A percentile compares a stretch with the other conserved stretches of the same genome.
Conservation (phyloP, 2,888 invertebrate species). For the Noctua janthe region DNA sequence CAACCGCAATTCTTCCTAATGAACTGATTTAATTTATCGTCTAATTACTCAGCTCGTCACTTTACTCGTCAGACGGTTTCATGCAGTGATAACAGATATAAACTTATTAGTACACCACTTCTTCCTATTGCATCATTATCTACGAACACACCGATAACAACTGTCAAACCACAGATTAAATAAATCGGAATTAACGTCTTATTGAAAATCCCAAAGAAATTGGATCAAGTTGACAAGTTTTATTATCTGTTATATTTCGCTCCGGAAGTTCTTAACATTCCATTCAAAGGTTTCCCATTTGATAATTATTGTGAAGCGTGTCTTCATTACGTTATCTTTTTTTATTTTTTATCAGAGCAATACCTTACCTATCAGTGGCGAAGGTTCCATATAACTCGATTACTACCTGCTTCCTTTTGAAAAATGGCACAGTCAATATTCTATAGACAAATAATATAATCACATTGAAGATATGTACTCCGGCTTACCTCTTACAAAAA, state of each 20-base stretch:
- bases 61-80: slow-evolving; percentile 27
- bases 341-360: not conserved
- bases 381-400: no score
- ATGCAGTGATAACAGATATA: slow-evolving; percentile 65
- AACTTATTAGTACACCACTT: slow-evolving; percentile 55
- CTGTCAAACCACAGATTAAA: slow-evolving; percentile 15
- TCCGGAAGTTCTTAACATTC: slow-evolving; percentile 35
- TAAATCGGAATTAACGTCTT: slow-evolving; percentile 19
- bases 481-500: no score
- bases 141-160: slow-evolving; percentile 8
- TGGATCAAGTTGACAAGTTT: slow-evolving; percentile 8
- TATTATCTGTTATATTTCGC: not conserved
- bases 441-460: no score
- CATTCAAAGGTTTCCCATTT: slow-evolving; percentile 5
- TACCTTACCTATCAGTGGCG: not conserved
- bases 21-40: slow-evolving; percentile 36
- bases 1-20: not conserved
- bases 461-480: no score
- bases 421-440: no score
- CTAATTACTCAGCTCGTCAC: slow-evolving; percentile 42
- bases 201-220: slow-evolving; percentile 1
- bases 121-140: slow-evolving; percentile 72
- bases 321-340: slow-evolving; percentile 16
- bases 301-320: slow-evolving; percentile 12
- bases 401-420: no score